A percentile compares a stretch with the other conserved stretches of the same genome.
Evolutionary conservation across 2,888 invertebrate genomes (phyloP).

Genomic region (Epinotia brunnichana): DNA sequence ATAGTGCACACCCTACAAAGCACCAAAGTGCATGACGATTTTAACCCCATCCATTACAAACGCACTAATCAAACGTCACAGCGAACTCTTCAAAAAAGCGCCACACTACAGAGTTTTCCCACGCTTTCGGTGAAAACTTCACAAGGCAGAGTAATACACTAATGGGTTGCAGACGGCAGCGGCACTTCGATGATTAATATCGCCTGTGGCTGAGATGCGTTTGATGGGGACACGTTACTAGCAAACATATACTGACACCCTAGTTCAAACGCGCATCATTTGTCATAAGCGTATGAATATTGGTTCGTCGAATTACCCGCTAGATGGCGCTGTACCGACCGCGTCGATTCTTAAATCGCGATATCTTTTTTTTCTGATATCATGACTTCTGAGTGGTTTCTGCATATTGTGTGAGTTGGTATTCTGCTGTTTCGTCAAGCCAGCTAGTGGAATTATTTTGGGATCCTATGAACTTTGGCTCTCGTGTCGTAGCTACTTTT

Average conservation of each 20-base stretch:
- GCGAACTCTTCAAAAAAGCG: neutral
- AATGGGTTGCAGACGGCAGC: neutral
- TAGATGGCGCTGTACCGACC: no score
- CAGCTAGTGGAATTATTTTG: no score
- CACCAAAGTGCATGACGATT: neutral
- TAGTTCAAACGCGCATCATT: no score
- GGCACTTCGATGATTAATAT: neutral
- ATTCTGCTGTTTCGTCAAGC: no score
- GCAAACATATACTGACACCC: neutral
- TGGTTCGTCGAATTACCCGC: no score
- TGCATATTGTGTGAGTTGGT: no score
- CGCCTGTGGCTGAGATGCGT: neutral
- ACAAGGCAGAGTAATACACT: neutral
- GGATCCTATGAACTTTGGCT: no score
- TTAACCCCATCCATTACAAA: neutral
- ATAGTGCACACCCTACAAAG: neutral
- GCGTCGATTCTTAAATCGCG: no score
- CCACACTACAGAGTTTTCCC: neutral
- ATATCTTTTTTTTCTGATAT: no score
- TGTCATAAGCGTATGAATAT: no score
- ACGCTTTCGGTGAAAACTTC: neutral
- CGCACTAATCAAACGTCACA: neutral
- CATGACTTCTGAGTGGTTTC: no score
- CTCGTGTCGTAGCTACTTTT: no score
- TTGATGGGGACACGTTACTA: neutral